A percentile compares a stretch with the other conserved stretches of the same genome.
phyloP scores from a whole-genome alignment of 2,888 invertebrate genomes.

The Terebella lapidaria region DNA sequence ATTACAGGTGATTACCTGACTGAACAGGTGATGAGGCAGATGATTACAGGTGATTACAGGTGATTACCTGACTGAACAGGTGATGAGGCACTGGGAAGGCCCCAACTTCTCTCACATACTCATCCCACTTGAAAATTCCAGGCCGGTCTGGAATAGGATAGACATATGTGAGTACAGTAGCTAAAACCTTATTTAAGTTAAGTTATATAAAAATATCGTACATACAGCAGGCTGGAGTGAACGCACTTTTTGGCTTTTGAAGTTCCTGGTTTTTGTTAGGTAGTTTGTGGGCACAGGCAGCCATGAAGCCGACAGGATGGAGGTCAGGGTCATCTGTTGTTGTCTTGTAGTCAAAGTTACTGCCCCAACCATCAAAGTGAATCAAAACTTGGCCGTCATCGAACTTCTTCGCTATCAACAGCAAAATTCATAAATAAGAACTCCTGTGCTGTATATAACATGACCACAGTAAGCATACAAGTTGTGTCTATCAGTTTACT shows the following conservation, averaged over 20 bases:
- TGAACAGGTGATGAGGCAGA: no score
- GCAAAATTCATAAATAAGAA: background rate
- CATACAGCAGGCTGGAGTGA: no score
- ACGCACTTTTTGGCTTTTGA: background rate
- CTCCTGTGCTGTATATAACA: background rate
- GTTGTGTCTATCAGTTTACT: no score
- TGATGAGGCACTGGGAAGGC: background rate
- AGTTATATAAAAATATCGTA: no score
- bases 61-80: no score
- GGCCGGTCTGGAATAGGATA: no score
- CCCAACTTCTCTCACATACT: background rate
- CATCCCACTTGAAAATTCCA: background rate
- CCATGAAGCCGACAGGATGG: constrained; percentile 37
- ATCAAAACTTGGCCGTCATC: constrained; percentile 31
- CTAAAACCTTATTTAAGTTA: no score
- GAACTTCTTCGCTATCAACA: constrained; percentile 2
- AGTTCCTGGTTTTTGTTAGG: background rate
- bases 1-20: no score
- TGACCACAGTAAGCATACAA: no score
- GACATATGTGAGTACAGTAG: no score
- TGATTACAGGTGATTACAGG: no score
- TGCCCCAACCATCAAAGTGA: constrained; percentile 45
- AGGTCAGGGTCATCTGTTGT: constrained; percentile 27
- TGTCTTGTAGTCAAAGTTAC: constrained; percentile 33
- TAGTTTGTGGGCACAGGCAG: background rate